These are phyloP conservation scores for Cassiopea xamachana DNA, from an alignment of 30 jellyfish, hydroid and myxozoan genomes.

Conservation along the genomic window DNA sequence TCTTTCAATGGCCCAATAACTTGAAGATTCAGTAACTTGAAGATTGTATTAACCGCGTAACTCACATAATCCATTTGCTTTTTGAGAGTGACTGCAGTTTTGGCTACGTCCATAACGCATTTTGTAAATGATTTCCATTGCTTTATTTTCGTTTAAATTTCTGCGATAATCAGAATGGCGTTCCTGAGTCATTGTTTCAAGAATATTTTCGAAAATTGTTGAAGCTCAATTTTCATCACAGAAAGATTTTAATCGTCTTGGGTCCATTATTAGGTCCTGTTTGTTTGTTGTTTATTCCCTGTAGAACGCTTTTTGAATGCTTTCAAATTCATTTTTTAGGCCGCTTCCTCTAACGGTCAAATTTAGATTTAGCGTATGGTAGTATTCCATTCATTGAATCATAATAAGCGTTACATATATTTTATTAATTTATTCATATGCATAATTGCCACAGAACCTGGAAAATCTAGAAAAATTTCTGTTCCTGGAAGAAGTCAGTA, in stretches of 20 bases:
- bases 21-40: too few species aligned
- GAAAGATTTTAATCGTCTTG: conserved; percentile 13
- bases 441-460: too few species aligned
- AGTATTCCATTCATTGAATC: neutral
- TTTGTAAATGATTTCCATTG: neutral
- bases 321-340: neutral
- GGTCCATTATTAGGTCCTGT: conserved; percentile 7
- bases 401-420: too few species aligned
- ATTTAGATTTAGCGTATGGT: neutral
- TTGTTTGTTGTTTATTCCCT: neutral
- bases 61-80: neutral
- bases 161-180: conserved; percentile 1
- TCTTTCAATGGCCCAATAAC: too few species aligned
- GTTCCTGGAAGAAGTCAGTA: neutral
- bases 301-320: neutral
- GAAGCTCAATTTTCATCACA: conserved; percentile 42
- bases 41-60: too few species aligned
- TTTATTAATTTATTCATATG: too few species aligned
- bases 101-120: neutral
- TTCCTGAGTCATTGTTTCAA: conserved; percentile 18
- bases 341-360: neutral
- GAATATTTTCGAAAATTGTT: conserved; percentile 24
- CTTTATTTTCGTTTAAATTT: conserved; percentile 24
- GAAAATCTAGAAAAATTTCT: too few species aligned
- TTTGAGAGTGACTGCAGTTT: neutral